These are phyloP conservation scores for Cephus pulcher DNA, from an alignment of 2,888 invertebrate genomes.

Conservation along the genomic window DNA sequence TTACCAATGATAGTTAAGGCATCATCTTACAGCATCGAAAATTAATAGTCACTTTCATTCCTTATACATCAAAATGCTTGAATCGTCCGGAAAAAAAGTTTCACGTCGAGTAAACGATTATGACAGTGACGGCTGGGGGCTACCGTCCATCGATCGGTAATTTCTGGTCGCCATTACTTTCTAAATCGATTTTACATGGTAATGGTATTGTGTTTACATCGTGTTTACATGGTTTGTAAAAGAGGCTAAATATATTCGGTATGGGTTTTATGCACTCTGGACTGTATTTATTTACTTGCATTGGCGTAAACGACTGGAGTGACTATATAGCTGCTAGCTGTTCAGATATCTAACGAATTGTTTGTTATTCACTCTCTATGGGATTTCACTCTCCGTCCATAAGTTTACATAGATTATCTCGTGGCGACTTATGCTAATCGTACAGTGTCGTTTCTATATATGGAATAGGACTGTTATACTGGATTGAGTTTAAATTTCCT, in stretches of 20 bases:
- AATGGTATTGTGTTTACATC: neutral
- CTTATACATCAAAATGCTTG: neutral
- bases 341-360: neutral
- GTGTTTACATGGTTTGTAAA: neutral
- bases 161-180: neutral
- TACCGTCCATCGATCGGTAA: neutral
- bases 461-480: neutral
- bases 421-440: neutral
- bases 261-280: neutral
- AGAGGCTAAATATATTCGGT: neutral
- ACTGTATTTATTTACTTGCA: neutral
- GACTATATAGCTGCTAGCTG: neutral
- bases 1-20: neutral
- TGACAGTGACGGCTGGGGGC: neutral
- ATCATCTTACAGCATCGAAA: neutral
- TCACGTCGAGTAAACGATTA: neutral
- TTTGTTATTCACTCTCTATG: neutral
- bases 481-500: neutral
- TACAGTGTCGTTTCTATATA: neutral
- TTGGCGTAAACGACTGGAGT: neutral
- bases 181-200: neutral
- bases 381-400: neutral
- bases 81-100: neutral
- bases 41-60: neutral
- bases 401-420: neutral